Base-by-base conservation (phyloP, 2,113 vertebrate species). In the Ceyx cyanopectus region DNA sequence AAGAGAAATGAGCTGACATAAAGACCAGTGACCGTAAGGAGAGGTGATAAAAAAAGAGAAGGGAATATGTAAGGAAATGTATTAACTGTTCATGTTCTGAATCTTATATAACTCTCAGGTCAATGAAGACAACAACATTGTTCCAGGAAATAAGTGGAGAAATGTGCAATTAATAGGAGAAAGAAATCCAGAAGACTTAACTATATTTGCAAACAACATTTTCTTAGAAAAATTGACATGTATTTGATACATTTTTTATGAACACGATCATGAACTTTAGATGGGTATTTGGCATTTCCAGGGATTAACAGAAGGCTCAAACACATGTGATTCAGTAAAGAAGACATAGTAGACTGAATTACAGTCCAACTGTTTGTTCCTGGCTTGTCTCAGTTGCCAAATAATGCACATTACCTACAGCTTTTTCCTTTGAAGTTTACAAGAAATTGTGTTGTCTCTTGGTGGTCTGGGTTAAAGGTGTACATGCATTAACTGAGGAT, bases 11-110 rank as follows among this genome's bases (percentile, higher is more conserved):
- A 92, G 89, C 56, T 95, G 92, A 94, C 91, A 93, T 95, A 91
- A 96, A 95, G 96, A 95, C 70, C 85, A 94, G 86, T 96, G 95
- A 96, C 94, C 81, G 81, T 94, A 96, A 96, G 92, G 67, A 93
- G 84, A 91, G 74, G 84, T 92, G 89, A 85, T 90, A 82, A 94
- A 91, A 91, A 93, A 68, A 90, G 30, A 62, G 29, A 90, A 76
- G 51, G 27, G 63, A 93, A 91, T 91, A 89, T 74, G 93, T 94
- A 93, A 80, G 79, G 56, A 85, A 91, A 96, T 73, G 5, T 91
- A 23, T 96, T 96, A 95, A 96, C 92, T 69, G 26, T 87, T 94
- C 29, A 27, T 3, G 0, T 48, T 74, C 81, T 58, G 34, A 34
- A 74, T 40, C 51, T 75, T 65, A 6, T 62, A 22, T 34, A 46